Evolutionary conservation across 2,113 vertebrate species (phyloP).

Genomic region (Anolis sagrei): DNA sequence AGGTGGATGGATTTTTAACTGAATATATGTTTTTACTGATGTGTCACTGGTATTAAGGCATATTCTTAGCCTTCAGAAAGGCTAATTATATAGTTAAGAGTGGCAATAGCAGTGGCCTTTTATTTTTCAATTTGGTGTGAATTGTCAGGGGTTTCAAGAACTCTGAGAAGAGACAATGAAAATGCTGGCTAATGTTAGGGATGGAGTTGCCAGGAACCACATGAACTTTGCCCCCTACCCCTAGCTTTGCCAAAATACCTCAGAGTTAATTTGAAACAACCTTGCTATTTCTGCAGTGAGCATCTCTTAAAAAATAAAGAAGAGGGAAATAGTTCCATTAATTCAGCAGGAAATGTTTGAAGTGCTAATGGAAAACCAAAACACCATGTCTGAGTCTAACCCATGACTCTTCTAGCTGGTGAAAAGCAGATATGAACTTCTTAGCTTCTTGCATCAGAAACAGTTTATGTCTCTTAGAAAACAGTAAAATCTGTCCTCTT

Average conservation of each 20-base stretch:
- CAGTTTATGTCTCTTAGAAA: slow-evolving; percentile 1
- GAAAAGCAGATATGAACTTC: not conserved
- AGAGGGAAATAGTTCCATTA: slow-evolving; percentile 19
- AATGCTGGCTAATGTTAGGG: slow-evolving; percentile 29
- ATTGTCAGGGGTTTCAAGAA: slow-evolving; percentile 30
- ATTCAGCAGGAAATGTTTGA: slow-evolving; percentile 35
- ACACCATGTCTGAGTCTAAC: slow-evolving; percentile 18
- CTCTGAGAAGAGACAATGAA: slow-evolving; percentile 39
- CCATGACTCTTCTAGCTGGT: slow-evolving; percentile 15
- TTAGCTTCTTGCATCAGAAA: not conserved
- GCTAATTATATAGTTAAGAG: slow-evolving; percentile 25
- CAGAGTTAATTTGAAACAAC: slow-evolving; percentile 37
- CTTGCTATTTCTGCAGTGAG: slow-evolving; percentile 18
- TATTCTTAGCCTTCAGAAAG: not conserved
- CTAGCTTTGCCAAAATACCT: slow-evolving; percentile 27
- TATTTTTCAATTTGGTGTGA: slow-evolving; percentile 40
- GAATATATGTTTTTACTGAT: slow-evolving; percentile 3
- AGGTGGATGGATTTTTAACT: not conserved
- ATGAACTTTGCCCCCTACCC: slow-evolving; percentile 34
- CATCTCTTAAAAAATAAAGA: not conserved
- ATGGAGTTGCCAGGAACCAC: slow-evolving; percentile 11
- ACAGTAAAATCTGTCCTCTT: slow-evolving; percentile 11
- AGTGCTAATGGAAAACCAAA: slow-evolving; percentile 31
- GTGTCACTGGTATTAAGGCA: not conserved
- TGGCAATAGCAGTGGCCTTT: slow-evolving; percentile 6